Conservation (phyloP, 2,113 vertebrate species). For the human (Homo sapiens) region DNA sequence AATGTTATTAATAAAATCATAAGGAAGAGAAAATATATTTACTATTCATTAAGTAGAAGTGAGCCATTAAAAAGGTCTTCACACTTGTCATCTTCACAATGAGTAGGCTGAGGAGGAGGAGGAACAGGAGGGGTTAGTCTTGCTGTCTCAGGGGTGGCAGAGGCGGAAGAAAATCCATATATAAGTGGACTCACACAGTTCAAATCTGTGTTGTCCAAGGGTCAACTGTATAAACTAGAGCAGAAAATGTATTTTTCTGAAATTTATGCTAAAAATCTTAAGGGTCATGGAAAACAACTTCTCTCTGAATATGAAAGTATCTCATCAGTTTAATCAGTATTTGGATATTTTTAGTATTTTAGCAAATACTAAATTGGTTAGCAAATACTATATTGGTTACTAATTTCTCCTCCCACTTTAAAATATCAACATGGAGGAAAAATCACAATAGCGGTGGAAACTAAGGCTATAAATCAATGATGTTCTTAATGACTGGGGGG, state of each 20-base stretch:
- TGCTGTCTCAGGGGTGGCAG: neutral
- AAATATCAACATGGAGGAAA: neutral
- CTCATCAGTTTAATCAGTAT: neutral
- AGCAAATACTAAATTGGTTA: neutral
- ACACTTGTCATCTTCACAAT: neutral
- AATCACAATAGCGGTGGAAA: neutral
- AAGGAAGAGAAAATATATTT: neutral
- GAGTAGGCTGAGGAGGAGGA: neutral
- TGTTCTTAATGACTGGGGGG: neutral
- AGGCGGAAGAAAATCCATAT: neutral
- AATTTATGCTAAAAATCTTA: neutral
- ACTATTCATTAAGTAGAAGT: neutral
- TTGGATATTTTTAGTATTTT: neutral
- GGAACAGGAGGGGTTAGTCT: neutral
- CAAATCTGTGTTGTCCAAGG: neutral
- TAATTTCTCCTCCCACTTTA: conserved; percentile 11
- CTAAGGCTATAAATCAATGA: neutral
- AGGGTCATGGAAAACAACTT: neutral
- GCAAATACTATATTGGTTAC: neutral
- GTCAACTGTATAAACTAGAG: neutral
- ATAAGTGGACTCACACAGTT: neutral
- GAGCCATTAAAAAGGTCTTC: neutral
- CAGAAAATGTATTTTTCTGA: neutral
- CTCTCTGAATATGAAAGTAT: neutral
- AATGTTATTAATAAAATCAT: neutral